phyloP scores from a whole-genome alignment of 1,140 invertebrate genomes.

The Caenorhabditis tropicalis region DNA sequence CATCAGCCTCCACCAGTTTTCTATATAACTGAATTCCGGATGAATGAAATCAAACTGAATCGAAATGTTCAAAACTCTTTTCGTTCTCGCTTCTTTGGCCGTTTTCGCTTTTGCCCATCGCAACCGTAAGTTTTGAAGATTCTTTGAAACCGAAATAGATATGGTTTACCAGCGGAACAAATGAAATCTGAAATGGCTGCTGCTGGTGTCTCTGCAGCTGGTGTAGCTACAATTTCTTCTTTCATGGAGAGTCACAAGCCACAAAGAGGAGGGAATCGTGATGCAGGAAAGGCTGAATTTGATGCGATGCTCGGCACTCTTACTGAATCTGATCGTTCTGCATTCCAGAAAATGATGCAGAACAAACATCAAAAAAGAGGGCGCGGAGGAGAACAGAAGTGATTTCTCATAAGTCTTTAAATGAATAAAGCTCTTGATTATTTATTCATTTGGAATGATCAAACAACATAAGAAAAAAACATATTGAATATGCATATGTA shows the following conservation, averaged over 20 bases:
- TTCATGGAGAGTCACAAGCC: constrained; percentile 12
- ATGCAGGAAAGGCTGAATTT: neutral
- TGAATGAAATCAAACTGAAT: neutral
- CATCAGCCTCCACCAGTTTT: neutral
- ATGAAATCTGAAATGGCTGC: constrained; percentile 24
- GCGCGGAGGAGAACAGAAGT: neutral
- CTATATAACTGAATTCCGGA: neutral
- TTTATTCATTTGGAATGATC: no score
- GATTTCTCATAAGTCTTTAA: no score
- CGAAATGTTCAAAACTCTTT: neutral
- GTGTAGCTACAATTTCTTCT: neutral
- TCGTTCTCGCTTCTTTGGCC: neutral
- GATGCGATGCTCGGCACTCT: neutral
- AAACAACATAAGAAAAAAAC: no score
- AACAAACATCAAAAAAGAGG: neutral
- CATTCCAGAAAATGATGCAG: constrained; percentile 19
- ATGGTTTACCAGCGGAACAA: neutral
- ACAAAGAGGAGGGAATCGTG: neutral
- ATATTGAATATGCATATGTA: no score
- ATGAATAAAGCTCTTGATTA: no score
- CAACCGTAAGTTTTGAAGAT: neutral
- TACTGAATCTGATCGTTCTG: neutral
- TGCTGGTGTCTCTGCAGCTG: neutral
- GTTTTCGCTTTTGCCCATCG: neutral
- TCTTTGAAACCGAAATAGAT: neutral